Evolutionary conservation across 2,797 vertebrate species (phyloP).

Genomic region (Danio albolineatus): DNA sequence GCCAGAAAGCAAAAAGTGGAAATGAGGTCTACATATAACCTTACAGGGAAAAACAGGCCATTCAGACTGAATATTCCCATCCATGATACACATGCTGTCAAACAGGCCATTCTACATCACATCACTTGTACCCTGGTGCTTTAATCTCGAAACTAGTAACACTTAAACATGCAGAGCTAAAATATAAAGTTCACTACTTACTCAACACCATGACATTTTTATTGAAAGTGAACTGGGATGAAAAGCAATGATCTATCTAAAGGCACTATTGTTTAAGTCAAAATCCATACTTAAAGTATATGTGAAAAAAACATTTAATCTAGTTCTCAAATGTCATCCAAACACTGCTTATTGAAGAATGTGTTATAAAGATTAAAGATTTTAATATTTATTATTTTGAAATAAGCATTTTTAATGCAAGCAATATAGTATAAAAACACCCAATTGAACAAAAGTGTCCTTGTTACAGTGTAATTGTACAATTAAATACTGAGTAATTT

Average conservation of each 20-base stretch:
- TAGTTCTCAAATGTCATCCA: neutral
- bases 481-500: neutral
- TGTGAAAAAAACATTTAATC: neutral
- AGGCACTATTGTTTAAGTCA: neutral
- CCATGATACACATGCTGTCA: neutral
- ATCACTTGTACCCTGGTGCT: neutral
- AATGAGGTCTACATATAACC: conserved; percentile 62
- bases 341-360: neutral
- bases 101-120: neutral
- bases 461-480: neutral
- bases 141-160: neutral
- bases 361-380: neutral
- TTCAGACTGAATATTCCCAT: neutral
- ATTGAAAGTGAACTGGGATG: neutral
- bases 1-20: conserved; percentile 69
- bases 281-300: neutral
- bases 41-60: conserved; percentile 65
- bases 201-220: neutral
- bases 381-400: neutral
- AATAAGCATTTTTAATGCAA: neutral
- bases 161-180: neutral
- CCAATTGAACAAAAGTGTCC: neutral
- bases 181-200: neutral
- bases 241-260: neutral
- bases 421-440: no score